Evolutionary conservation across 2,113 vertebrate species (phyloP).

Genomic region (Dolichallabes microphthalmus): DNA sequence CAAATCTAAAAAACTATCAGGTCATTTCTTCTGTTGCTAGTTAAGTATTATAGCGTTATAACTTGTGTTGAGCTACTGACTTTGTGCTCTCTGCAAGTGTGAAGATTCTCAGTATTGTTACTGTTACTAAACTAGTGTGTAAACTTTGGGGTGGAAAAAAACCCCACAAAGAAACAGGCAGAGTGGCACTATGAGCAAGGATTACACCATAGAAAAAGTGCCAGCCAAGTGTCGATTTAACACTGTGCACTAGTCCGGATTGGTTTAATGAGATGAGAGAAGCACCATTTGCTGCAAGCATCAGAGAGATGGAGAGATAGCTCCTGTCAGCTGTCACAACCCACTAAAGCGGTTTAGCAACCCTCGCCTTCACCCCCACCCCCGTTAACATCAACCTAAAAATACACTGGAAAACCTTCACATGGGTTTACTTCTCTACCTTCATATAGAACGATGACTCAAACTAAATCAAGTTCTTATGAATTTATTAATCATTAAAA

Average conservation of each 20-base stretch:
- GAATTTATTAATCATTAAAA: not conserved
- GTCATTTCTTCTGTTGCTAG: not conserved
- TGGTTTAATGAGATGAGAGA: slow-evolving; percentile 36
- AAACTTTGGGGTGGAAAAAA: not conserved
- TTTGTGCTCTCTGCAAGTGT: not conserved
- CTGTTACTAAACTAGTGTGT: not conserved
- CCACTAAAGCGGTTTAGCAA: slow-evolving; percentile 23
- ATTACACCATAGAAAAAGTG: slow-evolving; percentile 7
- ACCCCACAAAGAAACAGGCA: not conserved
- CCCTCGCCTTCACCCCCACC: slow-evolving; percentile 1
- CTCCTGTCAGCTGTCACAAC: slow-evolving; percentile 33
- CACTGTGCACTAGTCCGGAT: slow-evolving; percentile 12
- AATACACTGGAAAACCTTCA: slow-evolving; percentile 5
- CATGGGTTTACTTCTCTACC: not conserved
- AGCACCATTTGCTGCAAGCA: slow-evolving; percentile 6
- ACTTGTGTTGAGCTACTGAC: not conserved
- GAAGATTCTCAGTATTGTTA: not conserved
- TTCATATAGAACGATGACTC: not conserved
- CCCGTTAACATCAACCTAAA: not conserved
- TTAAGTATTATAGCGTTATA: not conserved
- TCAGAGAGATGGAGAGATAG: slow-evolving; percentile 2
- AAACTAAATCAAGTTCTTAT: not conserved
- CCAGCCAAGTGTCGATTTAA: slow-evolving; percentile 2
- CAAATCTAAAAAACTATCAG: not conserved
- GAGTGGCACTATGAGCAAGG: not conserved